Conservation (phyloP, 2,797 vertebrate species). For the Thunnus albacares region DNA sequence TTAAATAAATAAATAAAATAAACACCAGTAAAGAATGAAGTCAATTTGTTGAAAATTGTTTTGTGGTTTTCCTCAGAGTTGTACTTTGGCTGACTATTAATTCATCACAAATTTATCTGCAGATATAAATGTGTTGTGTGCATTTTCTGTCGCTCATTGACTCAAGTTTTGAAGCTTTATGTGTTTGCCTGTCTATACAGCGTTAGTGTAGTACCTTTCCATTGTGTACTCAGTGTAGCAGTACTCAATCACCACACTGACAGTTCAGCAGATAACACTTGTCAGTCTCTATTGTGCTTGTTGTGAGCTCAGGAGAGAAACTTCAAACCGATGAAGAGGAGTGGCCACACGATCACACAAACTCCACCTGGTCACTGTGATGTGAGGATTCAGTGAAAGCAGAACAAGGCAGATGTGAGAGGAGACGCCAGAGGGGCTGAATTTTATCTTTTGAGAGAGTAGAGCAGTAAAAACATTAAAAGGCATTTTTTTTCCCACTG, state of each 20-base stretch:
- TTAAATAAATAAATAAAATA: constrained; percentile 19
- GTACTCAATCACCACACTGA: constrained; percentile 12
- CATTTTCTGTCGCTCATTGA: constrained; percentile 33
- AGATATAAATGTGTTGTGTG: background rate
- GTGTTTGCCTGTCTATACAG: constrained; percentile 34
- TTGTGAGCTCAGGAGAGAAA: constrained; percentile 44
- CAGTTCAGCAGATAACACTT: constrained; percentile 27
- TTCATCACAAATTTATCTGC: background rate
- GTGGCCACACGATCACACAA: constrained; percentile 11
- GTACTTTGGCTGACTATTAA: background rate
- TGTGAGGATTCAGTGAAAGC: constrained; percentile 3
- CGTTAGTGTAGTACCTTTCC: constrained; percentile 41
- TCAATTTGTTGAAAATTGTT: background rate
- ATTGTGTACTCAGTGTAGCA: background rate
- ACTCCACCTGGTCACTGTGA: background rate
- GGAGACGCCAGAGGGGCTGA: constrained; percentile 8
- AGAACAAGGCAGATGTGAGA: background rate
- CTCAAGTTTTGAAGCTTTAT: background rate
- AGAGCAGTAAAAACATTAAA: background rate
- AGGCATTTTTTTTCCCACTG: background rate
- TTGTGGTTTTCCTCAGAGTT: background rate
- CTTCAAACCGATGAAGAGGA: constrained; percentile 40
- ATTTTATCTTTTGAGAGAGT: background rate
- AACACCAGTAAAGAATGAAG: background rate
- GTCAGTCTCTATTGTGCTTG: constrained; percentile 28